phyloP scores from a whole-genome alignment of 1,140 invertebrate species.

The Tigriopus japonicus region DNA sequence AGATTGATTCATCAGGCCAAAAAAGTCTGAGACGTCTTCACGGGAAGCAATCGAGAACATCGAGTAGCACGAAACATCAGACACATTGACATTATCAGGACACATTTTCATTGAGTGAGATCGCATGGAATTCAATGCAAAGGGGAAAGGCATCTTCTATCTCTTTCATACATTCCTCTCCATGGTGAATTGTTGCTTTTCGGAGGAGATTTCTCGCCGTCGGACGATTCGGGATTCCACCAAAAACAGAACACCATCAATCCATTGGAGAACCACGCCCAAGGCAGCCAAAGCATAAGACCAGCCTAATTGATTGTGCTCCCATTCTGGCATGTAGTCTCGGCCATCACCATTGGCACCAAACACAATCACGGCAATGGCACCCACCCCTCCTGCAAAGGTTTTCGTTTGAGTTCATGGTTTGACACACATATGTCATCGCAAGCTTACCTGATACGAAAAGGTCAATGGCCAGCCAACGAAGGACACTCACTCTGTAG shows the following conservation, averaged over 20 bases:
- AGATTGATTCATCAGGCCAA: too few species aligned
- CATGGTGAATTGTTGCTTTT: not conserved
- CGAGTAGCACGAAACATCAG: too few species aligned
- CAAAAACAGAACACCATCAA: slow-evolving; percentile 55
- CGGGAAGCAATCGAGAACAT: too few species aligned
- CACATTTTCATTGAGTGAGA: too few species aligned
- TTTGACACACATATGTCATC: not conserved
- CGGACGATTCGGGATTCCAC: slow-evolving; percentile 57
- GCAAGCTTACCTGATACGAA: slow-evolving; percentile 37
- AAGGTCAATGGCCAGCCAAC: slow-evolving; percentile 47
- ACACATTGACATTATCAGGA: too few species aligned
- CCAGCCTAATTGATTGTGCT: slow-evolving; percentile 88
- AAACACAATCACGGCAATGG: slow-evolving; percentile 72
- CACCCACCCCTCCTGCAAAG: slow-evolving; percentile 46
- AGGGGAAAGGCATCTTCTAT: too few species aligned
- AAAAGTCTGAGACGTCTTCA: too few species aligned
- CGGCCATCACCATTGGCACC: slow-evolving; percentile 68
- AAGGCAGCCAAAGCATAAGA: slow-evolving; percentile 67
- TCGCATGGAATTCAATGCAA: too few species aligned
- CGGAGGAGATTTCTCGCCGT: slow-evolving; percentile 33
- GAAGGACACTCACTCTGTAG: slow-evolving; percentile 42
- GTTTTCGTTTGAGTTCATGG: not conserved
- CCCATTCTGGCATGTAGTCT: slow-evolving; percentile 91
- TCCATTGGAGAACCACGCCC: slow-evolving; percentile 46
- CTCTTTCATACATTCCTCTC: not conserved